phyloP scores from a whole-genome alignment of 2,797 vertebrate species.

The Rhabdomys pumilio region DNA sequence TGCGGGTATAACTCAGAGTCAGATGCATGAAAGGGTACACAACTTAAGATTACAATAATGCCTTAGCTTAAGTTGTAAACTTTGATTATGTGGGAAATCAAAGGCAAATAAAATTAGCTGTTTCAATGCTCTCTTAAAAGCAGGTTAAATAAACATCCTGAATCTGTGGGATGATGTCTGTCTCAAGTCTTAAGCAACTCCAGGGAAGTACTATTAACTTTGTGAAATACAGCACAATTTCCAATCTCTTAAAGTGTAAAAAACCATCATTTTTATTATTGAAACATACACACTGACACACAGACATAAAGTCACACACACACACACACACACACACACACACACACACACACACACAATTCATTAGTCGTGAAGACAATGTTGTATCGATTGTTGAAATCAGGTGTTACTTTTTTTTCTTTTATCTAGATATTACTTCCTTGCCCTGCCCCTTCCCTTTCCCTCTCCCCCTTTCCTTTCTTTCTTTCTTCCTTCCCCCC shows the following conservation, averaged over 20 bases:
- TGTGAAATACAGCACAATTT: not conserved
- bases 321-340: not conserved
- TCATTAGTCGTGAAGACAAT: not conserved
- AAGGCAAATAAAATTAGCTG: not conserved
- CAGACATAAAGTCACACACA: not conserved
- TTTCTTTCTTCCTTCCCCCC: no score
- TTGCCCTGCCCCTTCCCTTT: not conserved
- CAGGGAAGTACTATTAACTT: not conserved
- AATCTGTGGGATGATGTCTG: not conserved
- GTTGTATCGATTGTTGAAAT: constrained; percentile 15
- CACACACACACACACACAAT: not conserved
- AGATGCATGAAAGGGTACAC: not conserved
- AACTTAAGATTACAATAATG: not conserved
- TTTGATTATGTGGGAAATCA: not conserved
- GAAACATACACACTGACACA: not conserved
- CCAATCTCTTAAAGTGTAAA: not conserved
- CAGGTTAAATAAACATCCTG: not conserved
- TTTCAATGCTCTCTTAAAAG: not conserved
- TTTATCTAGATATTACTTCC: not conserved
- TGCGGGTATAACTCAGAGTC: not conserved
- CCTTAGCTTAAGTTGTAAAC: not conserved
- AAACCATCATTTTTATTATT: not conserved
- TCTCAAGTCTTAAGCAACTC: not conserved
- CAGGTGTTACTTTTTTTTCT: constrained; percentile 37
- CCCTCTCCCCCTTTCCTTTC: no score